Conservation (phyloP, 2,113 vertebrate genomes). For the Propithecus coquereli region DNA sequence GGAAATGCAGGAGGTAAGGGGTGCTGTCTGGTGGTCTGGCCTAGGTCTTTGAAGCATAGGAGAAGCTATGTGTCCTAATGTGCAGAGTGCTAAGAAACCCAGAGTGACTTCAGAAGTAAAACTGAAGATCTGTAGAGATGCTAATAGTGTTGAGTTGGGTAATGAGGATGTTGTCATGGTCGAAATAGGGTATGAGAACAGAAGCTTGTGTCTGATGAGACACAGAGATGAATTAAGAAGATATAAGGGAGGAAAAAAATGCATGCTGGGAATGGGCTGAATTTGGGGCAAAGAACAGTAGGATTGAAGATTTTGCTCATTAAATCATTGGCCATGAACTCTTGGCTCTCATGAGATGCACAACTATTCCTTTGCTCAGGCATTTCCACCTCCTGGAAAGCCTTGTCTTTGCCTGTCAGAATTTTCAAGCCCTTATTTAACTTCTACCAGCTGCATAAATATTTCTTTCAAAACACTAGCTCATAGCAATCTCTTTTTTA, state of each 20-base stretch:
- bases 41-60: neutral
- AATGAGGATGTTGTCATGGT: neutral
- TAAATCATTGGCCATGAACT: neutral
- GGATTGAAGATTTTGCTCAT: neutral
- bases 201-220: neutral
- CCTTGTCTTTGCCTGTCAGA: conserved; percentile 54
- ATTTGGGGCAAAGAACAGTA: neutral
- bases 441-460: conserved; percentile 59
- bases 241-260: neutral
- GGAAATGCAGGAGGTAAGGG: neutral
- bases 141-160: neutral
- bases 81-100: neutral
- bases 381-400: conserved; percentile 48
- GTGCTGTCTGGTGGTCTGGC: neutral
- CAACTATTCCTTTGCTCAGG: neutral
- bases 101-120: neutral
- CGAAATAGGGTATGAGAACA: neutral
- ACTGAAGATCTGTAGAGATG: neutral
- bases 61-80: neutral
- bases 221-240: neutral
- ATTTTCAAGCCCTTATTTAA: conserved; percentile 55
- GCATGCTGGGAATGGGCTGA: neutral
- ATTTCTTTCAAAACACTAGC: conserved; percentile 48
- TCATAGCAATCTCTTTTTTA: neutral
- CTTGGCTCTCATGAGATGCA: neutral